Evolutionary conservation across 2,888 invertebrate genomes (phyloP), one percentile per base, ranked within the genome.

Genomic region (Spodoptera littoralis): DNA sequence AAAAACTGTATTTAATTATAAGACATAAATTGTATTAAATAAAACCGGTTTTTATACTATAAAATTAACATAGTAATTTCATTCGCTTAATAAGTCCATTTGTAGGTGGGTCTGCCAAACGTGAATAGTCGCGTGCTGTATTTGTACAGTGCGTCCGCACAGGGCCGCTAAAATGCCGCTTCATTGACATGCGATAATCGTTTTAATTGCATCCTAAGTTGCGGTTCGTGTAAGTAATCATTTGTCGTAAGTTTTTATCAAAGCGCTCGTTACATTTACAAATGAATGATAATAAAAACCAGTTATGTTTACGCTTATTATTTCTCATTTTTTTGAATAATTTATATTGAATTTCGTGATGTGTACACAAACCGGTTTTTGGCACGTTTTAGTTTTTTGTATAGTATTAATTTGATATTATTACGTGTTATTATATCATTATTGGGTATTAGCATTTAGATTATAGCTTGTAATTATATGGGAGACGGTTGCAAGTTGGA

Each of bases 51-150:
- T n/a, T n/a, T 44, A 48, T 42, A 46, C 30, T n/a, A 42, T 53
- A 11, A 42, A 30, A 24, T 49, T 13, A n/a, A 12, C 18, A 45
- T 50, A n/a, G 50, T 11, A 24, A 11, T 24, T 47, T 44, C n/a
- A 62, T 55, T 51, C 11, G 51, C 44, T 41, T 73, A 71, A 71
- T 73, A 63, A 49, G 56, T 53, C 55, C 47, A 63, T 73, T 71
- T 68, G 73, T 63, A 73, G 68, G 64, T 60, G n/a, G 42, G 64
- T 64, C 47, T 60, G 56, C 13, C 47, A 64, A 72, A 73, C 69
- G 73, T 69, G 69, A 48, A 65, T 42, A 51, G 69, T 73, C 73
- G 56, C 73, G 69, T 72, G 73, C 65, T 60, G 46, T 46, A 50
- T 18, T 18, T 18, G 18, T 18, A 18, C 47, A 49, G 41, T 50